phyloP scores from a whole-genome alignment of 2,888 invertebrate species.

The Aphelenchoides bicaudatus region DNA sequence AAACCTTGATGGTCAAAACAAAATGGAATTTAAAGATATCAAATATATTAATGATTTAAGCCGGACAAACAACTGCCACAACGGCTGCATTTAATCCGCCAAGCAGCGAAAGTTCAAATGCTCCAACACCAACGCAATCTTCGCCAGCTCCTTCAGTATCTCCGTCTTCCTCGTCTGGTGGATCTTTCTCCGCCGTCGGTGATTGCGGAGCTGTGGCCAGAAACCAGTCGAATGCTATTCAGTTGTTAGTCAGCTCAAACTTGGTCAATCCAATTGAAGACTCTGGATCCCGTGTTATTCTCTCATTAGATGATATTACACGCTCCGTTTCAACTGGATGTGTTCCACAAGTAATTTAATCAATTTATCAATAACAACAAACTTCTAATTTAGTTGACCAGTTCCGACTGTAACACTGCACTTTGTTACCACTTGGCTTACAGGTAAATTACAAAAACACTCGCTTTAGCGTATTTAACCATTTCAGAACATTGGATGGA shows the following conservation, averaged over 20 bases:
- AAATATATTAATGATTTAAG: too few species aligned
- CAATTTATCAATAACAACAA: constrained; percentile 35
- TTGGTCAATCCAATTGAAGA: constrained; percentile 43
- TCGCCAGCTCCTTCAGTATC: background rate
- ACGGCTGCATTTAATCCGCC: background rate
- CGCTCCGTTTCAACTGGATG: constrained; percentile 54
- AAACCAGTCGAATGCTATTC: constrained; percentile 49
- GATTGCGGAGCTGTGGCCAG: constrained; percentile 30
- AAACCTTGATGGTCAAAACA: too few species aligned
- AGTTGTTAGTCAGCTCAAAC: constrained; percentile 36
- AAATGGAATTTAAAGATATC: too few species aligned
- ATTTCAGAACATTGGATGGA: constrained; percentile 84
- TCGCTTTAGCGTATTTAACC: too few species aligned
- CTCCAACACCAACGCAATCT: background rate
- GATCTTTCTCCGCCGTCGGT: constrained; percentile 18
- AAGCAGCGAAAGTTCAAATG: background rate
- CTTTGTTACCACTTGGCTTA: constrained; percentile 71
- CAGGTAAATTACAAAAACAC: too few species aligned
- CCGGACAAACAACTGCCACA: too few species aligned
- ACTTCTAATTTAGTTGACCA: constrained; percentile 38
- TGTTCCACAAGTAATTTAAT: constrained; percentile 43
- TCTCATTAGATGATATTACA: constrained; percentile 55
- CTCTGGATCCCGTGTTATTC: constrained; percentile 22
- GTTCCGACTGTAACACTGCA: constrained; percentile 47
- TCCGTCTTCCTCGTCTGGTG: constrained; percentile 11